Evolutionary conservation across 2,113 vertebrate genomes (phyloP), one percentile per base, ranked within the genome.

Genomic region (Solea solea): DNA sequence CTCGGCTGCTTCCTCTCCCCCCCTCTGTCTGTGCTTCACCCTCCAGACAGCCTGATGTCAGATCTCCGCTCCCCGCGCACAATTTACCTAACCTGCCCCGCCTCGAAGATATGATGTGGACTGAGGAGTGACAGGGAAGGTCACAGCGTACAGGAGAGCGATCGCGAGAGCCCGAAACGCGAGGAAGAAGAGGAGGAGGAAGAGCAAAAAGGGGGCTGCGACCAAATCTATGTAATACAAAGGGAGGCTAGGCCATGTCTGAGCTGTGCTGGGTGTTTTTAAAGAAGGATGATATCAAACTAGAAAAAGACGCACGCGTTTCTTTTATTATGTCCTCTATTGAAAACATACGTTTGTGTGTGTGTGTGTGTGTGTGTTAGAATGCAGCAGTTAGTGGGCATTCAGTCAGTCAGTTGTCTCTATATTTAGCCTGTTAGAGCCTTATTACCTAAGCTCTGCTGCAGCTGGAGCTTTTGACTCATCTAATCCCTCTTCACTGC

Each of bases 361-460:
- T 34, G 13, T 72, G 8, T 52, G 52, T 42, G 28, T 59, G 50
- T 67, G 76, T 60, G 55, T 75, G 7, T 75, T 62, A 52, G 72
- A 67, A 70, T 56, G 78, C 80, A 89, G 74, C 77, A 82, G 83
- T 86, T 72, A 80, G 81, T 83, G 83, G 85, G 79, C 82, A 86
- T 79, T 60, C 80, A 83, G 81, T 46, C 81, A 87, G 85, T 74
- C 79, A 84, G 75, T 80, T 73, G 76, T 79, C 73, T 86, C 88
- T 91, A 90, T 91, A 91, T 90, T 88, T 92, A 89, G 87, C 82
- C 76, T 69, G 80, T 78, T 86, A 84, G 56, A 88, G 88, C 82
- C 85, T 83, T 86, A 86, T 91, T 89, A 90, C 86, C 88, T 83
- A 86, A 90, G 85, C 86, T 87, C 80, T 86, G 81, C 73, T 89